Percentiles rank a stretch among this genome's conserved stretches.
phyloP scores from a whole-genome alignment of 2,797 vertebrate genomes.

The Peromyscus nudipes region DNA sequence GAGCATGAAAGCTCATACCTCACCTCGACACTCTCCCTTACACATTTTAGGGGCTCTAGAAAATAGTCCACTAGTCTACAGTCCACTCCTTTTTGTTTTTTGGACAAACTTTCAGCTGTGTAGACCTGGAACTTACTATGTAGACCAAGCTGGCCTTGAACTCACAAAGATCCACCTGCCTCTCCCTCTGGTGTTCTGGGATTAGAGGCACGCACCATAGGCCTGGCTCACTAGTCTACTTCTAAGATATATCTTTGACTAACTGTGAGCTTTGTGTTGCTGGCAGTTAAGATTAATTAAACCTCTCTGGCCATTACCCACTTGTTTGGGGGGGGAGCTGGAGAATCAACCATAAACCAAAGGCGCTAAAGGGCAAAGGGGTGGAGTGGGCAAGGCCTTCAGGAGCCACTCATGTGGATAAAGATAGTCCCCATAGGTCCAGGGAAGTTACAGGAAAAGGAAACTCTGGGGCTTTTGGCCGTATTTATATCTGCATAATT shows the following conservation, averaged over 20 bases:
- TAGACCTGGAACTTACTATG: not conserved
- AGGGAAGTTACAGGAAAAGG: constrained; percentile 9
- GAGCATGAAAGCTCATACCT: not conserved
- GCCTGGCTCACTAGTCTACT: not conserved
- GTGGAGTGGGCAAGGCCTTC: not conserved
- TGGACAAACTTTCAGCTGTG: not conserved
- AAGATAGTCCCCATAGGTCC: not conserved
- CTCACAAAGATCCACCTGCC: not conserved
- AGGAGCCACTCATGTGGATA: not conserved
- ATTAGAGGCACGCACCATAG: not conserved
- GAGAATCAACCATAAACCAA: not conserved
- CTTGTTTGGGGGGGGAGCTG: not conserved
- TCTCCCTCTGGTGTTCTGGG: not conserved
- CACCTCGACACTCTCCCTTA: not conserved
- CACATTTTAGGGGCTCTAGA: not conserved
- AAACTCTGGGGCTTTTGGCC: not conserved
- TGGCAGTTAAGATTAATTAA: not conserved
- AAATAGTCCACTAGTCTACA: too few relatives aligned
- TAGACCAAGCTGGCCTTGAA: not conserved
- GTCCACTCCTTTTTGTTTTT: not conserved
- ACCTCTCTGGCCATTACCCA: not conserved
- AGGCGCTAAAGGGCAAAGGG: not conserved
- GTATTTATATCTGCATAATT: not conserved
- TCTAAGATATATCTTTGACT: constrained; percentile 30
- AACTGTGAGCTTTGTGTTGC: not conserved